Evolutionary conservation across 2,888 invertebrate genomes (phyloP).

Genomic region (Coremacera marginata): DNA sequence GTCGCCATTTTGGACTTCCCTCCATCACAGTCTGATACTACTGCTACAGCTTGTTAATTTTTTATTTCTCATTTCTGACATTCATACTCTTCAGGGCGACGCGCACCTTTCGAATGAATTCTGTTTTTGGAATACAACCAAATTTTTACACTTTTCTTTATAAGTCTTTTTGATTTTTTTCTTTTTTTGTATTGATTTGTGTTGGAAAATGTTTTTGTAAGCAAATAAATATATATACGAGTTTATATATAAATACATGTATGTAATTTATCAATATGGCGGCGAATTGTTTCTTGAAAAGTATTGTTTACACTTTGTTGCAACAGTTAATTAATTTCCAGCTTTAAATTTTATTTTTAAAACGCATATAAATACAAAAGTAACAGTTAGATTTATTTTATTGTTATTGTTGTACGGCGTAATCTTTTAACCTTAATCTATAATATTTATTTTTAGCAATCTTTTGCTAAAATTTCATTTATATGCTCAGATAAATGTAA

Average conservation of each 20-base stretch:
- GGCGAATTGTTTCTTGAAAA: neutral
- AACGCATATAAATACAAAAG: too few relatives aligned
- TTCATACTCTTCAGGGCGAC: neutral
- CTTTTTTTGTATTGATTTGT: neutral
- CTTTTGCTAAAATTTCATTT: too few relatives aligned
- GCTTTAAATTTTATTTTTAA: neutral
- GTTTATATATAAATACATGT: neutral
- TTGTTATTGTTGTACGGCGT: too few relatives aligned
- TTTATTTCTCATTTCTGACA: neutral
- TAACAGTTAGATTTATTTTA: too few relatives aligned
- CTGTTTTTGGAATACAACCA: too few relatives aligned
- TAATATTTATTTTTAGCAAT: too few relatives aligned
- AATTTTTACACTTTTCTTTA: too few relatives aligned
- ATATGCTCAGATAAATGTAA: too few relatives aligned
- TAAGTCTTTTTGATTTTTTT: neutral
- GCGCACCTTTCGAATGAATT: too few relatives aligned
- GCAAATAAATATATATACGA: neutral
- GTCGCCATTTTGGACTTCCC: neutral
- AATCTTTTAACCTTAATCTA: too few relatives aligned
- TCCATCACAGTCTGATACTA: neutral
- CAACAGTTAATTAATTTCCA: constrained; percentile 10
- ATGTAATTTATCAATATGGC: neutral
- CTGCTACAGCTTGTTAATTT: too few relatives aligned
- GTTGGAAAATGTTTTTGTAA: constrained; percentile 1
- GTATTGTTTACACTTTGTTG: constrained; percentile 3